Evolutionary conservation across 1,140 invertebrate genomes (phyloP).

Genomic region (Argopecten irradians): DNA sequence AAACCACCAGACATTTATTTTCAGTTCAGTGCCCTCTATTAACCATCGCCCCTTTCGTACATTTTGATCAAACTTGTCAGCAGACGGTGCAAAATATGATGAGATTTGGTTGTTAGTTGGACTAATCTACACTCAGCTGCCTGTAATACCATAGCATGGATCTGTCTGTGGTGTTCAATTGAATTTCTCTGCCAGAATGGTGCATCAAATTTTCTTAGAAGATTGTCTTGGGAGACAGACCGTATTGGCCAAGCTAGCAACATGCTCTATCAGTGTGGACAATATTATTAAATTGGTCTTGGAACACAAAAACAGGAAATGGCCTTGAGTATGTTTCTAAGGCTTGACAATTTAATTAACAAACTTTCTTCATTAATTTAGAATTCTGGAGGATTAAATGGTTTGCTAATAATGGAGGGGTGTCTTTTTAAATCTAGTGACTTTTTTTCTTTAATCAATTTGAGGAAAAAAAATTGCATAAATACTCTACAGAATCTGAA

Average conservation of each 20-base stretch:
- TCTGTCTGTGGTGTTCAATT: neutral
- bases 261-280: slow-evolving; percentile 18
- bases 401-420: neutral
- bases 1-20: slow-evolving; percentile 11
- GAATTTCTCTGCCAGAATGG: neutral
- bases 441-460: neutral
- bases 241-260: slow-evolving; percentile 4
- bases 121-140: neutral
- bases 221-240: neutral
- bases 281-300: neutral
- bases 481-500: neutral
- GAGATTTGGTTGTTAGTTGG: neutral
- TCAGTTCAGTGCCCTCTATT: neutral
- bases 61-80: slow-evolving; percentile 17
- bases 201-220: slow-evolving; percentile 22
- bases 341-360: slow-evolving; percentile 18
- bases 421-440: neutral
- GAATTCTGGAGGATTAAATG: neutral
- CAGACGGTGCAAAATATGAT: slow-evolving; percentile 13
- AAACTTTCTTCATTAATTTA: neutral
- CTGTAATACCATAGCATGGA: neutral
- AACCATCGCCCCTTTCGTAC: neutral
- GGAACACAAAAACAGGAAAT: neutral
- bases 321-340: slow-evolving; percentile 19
- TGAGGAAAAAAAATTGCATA: neutral